Evolutionary conservation across 2,888 invertebrate genomes (phyloP).

Genomic region (Panzeria rudis): DNA sequence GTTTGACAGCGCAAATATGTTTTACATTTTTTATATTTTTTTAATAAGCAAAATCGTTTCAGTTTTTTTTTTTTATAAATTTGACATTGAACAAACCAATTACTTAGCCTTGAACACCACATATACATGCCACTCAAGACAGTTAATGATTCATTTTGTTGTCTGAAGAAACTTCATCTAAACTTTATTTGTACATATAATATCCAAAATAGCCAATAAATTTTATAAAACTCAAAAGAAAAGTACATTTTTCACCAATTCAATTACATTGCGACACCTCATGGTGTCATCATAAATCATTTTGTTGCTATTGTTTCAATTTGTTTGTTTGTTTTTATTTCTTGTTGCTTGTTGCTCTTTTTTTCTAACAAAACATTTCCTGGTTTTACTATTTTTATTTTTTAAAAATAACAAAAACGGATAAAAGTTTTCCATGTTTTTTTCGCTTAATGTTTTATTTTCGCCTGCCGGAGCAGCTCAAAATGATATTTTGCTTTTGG

Average conservation of each 20-base stretch:
- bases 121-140: not conserved
- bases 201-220: not conserved
- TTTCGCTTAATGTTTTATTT: slow-evolving; percentile 9
- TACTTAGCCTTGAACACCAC: not conserved
- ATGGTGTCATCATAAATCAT: slow-evolving; percentile 65
- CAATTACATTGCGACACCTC: slow-evolving; percentile 62
- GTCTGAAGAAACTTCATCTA: not conserved
- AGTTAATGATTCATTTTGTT: slow-evolving; percentile 7
- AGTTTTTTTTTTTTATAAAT: not conserved
- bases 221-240: not conserved
- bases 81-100: not conserved
- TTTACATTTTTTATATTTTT: slow-evolving; percentile 22
- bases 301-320: slow-evolving; percentile 26
- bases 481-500: slow-evolving; percentile 10
- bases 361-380: not conserved
- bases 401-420: not conserved
- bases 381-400: not conserved
- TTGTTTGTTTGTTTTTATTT: slow-evolving; percentile 6
- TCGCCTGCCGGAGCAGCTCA: slow-evolving; percentile 31
- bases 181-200: slow-evolving; percentile 2
- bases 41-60: not conserved
- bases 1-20: slow-evolving; percentile 43
- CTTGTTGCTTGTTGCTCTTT: not conserved
- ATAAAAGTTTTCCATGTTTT: slow-evolving; percentile 27
- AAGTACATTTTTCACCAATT: slow-evolving; percentile 38